Evolutionary conservation across 2,113 vertebrate species (phyloP), one percentile per base, ranked within the genome.

Genomic region (Benitochromis conjunctus): DNA sequence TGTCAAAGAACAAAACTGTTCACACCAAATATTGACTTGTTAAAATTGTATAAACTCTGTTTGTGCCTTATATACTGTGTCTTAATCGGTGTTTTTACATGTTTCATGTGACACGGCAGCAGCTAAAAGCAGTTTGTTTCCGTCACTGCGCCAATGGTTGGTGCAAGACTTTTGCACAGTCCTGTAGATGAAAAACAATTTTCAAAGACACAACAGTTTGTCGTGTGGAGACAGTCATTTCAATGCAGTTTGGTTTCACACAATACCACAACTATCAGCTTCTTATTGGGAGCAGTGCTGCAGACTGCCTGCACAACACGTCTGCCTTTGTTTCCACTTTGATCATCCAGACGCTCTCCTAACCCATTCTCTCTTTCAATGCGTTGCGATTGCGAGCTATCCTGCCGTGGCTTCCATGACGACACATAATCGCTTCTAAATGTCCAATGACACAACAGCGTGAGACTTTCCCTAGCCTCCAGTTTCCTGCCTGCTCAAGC

Each of bases 401-500:
- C 38, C 9, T 77, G 62, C 56, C 5, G 7, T 57, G 57, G 19
- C 21, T 48, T 85, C 54, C 13, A 19, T 43, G 54, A 82, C 11
- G 3, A 36, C 71, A 43, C 54, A 62, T 48, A 81, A 90, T 89
- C 26, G 5, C 31, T 79, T 86, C 29, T 77, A 57, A 79, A 86
- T 55, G 69, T 53, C 81, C 76, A 79, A 53, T 38, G 85, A 56
- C 76, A 69, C 51, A 83, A 51, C 43, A 74, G 64, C 6, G 21
- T 58, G 60, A 29, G 24, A 89, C 66, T 21, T 58, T 21, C 74
- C 21, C 21, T 21, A 71, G 7, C 56, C 62, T 89, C 29, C 57
- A 41, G 55, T 53, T 78, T 80, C 62, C 86, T 74, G 85, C 56
- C 81, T 81, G 77, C 79, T 86, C 34, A 71, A 77, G 56, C 84